phyloP scores from a whole-genome alignment of 2,113 vertebrate genomes.

The Motacilla tschutschensis region DNA sequence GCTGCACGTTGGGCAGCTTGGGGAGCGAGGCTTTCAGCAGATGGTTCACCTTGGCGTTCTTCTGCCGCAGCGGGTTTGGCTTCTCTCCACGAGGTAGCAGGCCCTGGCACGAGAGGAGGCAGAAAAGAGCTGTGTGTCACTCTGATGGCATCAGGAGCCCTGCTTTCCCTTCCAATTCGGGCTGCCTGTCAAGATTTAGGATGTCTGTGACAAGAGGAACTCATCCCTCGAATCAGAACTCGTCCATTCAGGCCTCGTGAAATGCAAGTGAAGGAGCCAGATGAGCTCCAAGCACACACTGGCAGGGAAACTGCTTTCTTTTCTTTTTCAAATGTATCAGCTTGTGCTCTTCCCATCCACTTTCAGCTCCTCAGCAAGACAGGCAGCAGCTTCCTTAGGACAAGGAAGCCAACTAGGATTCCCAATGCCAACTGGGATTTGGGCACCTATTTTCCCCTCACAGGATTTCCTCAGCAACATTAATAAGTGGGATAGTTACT shows the following conservation, averaged over 20 bases:
- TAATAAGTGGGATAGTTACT: accelerated
- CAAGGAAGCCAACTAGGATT: neutral
- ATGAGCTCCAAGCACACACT: neutral
- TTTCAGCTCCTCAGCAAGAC: neutral
- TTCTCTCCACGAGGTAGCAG: constrained; percentile 93
- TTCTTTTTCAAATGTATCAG: neutral
- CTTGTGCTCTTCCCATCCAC: neutral
- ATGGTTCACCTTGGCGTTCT: constrained; percentile 88
- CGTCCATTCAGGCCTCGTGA: neutral
- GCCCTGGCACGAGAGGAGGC: constrained; percentile 72
- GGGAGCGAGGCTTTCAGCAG: constrained; percentile 84
- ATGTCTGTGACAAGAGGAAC: neutral
- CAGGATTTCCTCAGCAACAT: too few relatives aligned
- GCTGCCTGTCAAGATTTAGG: neutral
- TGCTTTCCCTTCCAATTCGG: accelerated
- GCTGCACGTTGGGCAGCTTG: constrained; percentile 82
- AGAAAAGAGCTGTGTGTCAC: neutral
- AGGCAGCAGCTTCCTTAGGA: neutral
- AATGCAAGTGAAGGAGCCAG: neutral
- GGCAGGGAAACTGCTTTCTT: neutral
- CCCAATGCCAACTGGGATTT: neutral
- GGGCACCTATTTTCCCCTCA: neutral
- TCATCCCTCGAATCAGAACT: too few relatives aligned
- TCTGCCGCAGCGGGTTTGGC: constrained; percentile 92
- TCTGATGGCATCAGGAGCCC: neutral